Evolutionary conservation across 2,797 vertebrate species (phyloP).

Genomic region (Acestrorhynchus altus): DNA sequence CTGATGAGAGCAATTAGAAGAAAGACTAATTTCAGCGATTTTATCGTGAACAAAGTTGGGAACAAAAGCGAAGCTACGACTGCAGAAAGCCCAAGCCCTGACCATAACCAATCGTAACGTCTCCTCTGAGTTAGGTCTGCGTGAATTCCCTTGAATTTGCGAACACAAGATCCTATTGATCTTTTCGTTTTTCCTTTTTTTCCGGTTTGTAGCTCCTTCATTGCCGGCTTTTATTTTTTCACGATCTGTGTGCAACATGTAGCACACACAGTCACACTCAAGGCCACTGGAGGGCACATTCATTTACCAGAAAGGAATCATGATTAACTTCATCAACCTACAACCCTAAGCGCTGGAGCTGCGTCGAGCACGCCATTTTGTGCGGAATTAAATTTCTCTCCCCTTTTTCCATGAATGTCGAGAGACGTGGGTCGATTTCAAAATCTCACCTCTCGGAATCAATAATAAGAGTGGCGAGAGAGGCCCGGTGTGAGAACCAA

Average conservation of each 20-base stretch:
- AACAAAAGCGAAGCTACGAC: not conserved
- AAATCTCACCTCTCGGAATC: slow-evolving; percentile 74
- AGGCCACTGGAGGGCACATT: slow-evolving; percentile 51
- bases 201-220: not conserved
- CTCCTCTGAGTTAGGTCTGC: not conserved
- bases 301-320: slow-evolving; percentile 52
- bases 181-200: not conserved
- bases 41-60: too few relatives aligned
- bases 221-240: not conserved
- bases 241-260: slow-evolving; percentile 25
- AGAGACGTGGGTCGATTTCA: slow-evolving; percentile 71
- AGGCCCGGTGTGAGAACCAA: slow-evolving; percentile 27
- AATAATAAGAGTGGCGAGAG: slow-evolving; percentile 60
- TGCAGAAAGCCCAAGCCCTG: not conserved
- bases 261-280: slow-evolving; percentile 6
- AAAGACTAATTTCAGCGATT: not conserved
- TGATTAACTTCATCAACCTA: slow-evolving; percentile 54
- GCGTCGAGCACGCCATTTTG: slow-evolving; percentile 45
- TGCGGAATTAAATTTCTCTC: slow-evolving; percentile 55
- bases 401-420: slow-evolving; percentile 59
- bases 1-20: not conserved
- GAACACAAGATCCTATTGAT: slow-evolving; percentile 14
- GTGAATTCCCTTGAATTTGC: not conserved
- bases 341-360: slow-evolving; percentile 51
- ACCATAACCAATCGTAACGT: not conserved